Base-by-base conservation (phyloP, 1,140 invertebrate species). In the Aphelinus certus region DNA sequence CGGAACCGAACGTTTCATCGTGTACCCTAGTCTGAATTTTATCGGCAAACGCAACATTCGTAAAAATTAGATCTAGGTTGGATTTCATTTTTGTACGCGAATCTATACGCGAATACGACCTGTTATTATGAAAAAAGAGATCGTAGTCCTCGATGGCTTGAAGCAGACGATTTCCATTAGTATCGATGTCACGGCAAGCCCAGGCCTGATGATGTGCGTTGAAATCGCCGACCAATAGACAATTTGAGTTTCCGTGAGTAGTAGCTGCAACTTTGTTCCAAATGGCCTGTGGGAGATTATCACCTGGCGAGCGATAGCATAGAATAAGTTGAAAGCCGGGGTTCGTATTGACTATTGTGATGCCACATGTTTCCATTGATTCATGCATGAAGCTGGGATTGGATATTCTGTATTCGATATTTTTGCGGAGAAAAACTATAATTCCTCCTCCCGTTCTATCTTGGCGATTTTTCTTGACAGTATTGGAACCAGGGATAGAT, bases 1-100 rank as follows among this genome's bases (percentile, higher is more conserved):
- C 63, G 4, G 63, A 65, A 3, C 47, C 63, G 10, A 7, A 49
- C n/a, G 63, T 7, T 7, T 65, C 63, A 2, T 65, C 26, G 7
- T 51, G 10, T 3, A 49, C 47, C 2, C 6, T 43, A 2, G 43
- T 45, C 3, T 45, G 5, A 47, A 62, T 62, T 7, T 45, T 43
- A 7, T 42, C 46, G 10, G 4, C 46, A 10, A 65, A 49, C 2
- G 4, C 4, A n/a, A 1, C 2, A 26, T 42, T n/a, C 2, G 63
- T 7, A 7, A 65, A n/a, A 3, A 65, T 26, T n/a, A 65, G 10
- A 49, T 65, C 63, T 5, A 65, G 48, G 26, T 65, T 65, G 3
- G 63, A 65, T 4, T 60, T 60, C 26, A 60, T 9, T 3, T n/a
- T n/a, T 60, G 9, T 60, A 60, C 3, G 9, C 5, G 42, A 3